phyloP scores from a whole-genome alignment of 2,888 invertebrate genomes.

The Cheilosia grossa region DNA sequence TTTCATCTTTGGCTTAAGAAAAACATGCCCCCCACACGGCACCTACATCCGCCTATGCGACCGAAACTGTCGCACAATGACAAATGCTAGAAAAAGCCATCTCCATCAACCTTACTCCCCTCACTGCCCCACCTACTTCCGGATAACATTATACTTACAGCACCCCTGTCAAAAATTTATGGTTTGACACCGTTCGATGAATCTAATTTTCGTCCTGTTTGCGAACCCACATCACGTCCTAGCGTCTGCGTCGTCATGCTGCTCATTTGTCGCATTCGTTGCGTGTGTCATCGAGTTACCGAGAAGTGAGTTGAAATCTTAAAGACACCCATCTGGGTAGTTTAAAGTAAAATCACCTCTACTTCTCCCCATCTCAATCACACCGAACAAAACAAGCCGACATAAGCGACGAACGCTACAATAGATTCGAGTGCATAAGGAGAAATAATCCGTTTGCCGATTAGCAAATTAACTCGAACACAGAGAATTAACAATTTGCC shows the following conservation, averaged over 20 bases:
- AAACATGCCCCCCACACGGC: too few relatives aligned
- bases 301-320: constrained; percentile 36
- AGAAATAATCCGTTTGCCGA: constrained; percentile 55
- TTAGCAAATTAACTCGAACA: constrained; percentile 63
- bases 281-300: constrained; percentile 48
- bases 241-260: constrained; percentile 33
- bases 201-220: constrained; percentile 68
- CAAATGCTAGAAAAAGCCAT: constrained; percentile 38
- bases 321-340: constrained; percentile 23
- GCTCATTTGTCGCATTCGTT: constrained; percentile 47
- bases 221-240: constrained; percentile 53
- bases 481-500: constrained; percentile 58
- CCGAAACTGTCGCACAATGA: constrained; percentile 50
- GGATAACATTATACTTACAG: constrained; percentile 58
- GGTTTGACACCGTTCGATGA: constrained; percentile 69
- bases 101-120: constrained; percentile 34
- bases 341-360: not conserved
- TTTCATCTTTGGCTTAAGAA: too few relatives aligned
- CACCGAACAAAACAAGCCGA: not conserved
- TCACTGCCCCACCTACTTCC: constrained; percentile 20
- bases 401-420: not conserved
- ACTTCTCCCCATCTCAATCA: not conserved
- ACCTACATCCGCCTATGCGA: not conserved
- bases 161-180: constrained; percentile 66
- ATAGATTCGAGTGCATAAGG: constrained; percentile 28